These are phyloP conservation scores for Clarias batrachus DNA, from an alignment of 2,113 vertebrate genomes.

Conservation along the genomic window DNA sequence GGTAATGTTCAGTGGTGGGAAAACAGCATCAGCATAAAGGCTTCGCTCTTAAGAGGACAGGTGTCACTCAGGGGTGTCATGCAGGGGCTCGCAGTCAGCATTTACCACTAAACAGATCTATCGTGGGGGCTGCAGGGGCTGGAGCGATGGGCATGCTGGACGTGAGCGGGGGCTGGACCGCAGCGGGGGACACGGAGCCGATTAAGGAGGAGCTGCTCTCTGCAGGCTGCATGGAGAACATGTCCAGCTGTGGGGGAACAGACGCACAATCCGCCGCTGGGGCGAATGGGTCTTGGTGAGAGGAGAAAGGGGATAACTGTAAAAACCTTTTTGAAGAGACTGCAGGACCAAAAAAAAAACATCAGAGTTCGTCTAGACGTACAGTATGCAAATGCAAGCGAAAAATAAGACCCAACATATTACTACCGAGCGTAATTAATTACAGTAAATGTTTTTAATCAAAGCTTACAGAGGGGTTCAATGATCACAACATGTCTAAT, in stretches of 20 bases:
- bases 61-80: background rate
- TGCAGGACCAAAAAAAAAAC: background rate
- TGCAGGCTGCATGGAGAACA: conserved; percentile 90
- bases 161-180: conserved; percentile 61
- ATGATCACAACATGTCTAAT: background rate
- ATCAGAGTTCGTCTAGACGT: background rate
- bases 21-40: background rate
- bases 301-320: conserved; percentile 66
- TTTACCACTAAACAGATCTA: conserved; percentile 99
- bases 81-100: conserved; percentile 52
- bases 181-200: conserved; percentile 58
- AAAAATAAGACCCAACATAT: background rate
- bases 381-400: background rate
- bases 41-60: background rate
- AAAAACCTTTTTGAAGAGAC: background rate
- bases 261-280: conserved; percentile 82
- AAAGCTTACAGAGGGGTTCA: background rate
- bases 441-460: background rate
- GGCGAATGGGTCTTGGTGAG: conserved; percentile 90
- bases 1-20: background rate
- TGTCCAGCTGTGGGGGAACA: conserved; percentile 86
- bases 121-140: conserved; percentile 78
- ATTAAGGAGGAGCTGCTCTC: conserved; percentile 71
- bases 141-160: conserved; percentile 83
- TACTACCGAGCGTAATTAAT: background rate